Base-by-base conservation (phyloP, 2,113 vertebrate genomes). In the Dipodomys spectabilis region DNA sequence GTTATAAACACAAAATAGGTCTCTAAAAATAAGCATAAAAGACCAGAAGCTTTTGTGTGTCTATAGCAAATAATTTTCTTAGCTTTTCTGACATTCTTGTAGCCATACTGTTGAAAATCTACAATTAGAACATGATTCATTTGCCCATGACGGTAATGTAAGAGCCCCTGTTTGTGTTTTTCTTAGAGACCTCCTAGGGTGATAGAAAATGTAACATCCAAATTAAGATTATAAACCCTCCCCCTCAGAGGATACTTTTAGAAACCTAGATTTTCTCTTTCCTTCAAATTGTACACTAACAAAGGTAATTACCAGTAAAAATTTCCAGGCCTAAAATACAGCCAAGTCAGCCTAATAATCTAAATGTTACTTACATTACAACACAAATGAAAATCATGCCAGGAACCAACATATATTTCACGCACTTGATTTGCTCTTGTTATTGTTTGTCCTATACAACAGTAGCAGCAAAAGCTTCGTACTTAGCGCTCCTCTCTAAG, bases 11-110 rank as follows among this genome's bases (percentile, higher is more conserved):
- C 23, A 95, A 88, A 95, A 93, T 53, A 93, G 23, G 5, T 77
- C 93, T 90, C 81, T 97, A 97, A 97, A 96, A 96, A 96, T 94
- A 97, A 67, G 49, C 64, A 74, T 67, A 30, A 96, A 96, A 96
- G 88, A 95, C 95, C 90, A 79, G 77, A 95, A 94, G 15, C 60
- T 95, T 96, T 95, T 85, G 57, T 92, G 75, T 83, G 71, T 86
- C 88, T 89, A 16, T 5, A 60, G 62, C 60, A 89, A 93, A 69
- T 92, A 35, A 75, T 22, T 87, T 91, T 72, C 57, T 90, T 94
- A 32, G 88, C 73, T 88, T 93, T 96, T 39, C 83, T 96, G 82
- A 94, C 77, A 92, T 28, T 91, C 62, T 94, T 82, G 80, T 92
- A 93, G 73, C 72, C 80, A 39, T n/a, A 94, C 91, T 95, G 60